Evolutionary conservation across 1,140 invertebrate genomes (phyloP).

Genomic region (Trialeurodes vaporariorum): DNA sequence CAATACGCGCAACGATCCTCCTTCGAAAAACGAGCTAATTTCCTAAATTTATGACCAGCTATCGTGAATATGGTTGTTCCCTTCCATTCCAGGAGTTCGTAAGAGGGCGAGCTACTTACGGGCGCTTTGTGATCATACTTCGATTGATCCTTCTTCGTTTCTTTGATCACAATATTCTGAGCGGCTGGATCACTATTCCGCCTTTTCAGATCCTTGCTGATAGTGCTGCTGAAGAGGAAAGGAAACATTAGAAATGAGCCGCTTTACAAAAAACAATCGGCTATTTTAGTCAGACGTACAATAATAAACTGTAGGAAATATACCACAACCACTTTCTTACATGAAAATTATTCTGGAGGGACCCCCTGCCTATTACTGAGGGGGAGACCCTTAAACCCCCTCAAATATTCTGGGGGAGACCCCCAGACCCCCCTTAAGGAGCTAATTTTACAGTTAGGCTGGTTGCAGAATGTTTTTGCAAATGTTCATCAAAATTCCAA

Average conservation of each 20-base stretch:
- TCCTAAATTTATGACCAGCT: conserved; percentile 58
- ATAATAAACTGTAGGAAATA: no score
- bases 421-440: no score
- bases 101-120: conserved; percentile 22
- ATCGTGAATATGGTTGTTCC: conserved; percentile 45
- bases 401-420: no score
- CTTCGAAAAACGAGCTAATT: conserved; percentile 56
- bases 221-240: not conserved
- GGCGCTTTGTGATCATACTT: conserved; percentile 7
- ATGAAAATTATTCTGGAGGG: no score
- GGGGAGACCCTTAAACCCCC: no score
- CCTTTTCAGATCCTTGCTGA: conserved; percentile 40
- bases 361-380: no score
- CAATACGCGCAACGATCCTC: conserved; percentile 66
- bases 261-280: no score
- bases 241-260: not conserved
- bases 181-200: conserved; percentile 62
- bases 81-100: conserved; percentile 42
- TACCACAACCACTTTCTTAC: no score
- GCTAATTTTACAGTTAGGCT: no score
- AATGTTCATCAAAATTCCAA: no score
- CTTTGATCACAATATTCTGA: conserved; percentile 24
- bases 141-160: not conserved
- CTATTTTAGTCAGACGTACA: no score
- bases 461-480: no score